These are phyloP conservation scores for Rhagoletis pomonella DNA, from an alignment of 1,140 invertebrate genomes.

Conservation along the genomic window DNA sequence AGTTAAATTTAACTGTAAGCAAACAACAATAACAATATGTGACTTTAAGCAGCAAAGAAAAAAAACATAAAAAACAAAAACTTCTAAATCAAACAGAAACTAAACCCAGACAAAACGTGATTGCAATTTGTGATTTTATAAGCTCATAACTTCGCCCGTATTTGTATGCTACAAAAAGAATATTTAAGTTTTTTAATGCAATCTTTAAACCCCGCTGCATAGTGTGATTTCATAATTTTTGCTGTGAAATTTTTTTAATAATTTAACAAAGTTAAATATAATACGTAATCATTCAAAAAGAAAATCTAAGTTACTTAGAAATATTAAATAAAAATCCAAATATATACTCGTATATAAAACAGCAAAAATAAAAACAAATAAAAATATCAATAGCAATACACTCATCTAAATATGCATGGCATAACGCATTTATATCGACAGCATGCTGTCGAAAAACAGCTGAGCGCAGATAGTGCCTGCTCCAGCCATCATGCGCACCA, in stretches of 20 bases:
- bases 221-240: constrained; percentile 2
- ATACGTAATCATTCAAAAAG: not conserved
- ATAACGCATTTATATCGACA: constrained; percentile 73
- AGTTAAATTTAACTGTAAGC: not conserved
- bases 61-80: constrained; percentile 11
- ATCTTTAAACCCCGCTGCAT: not conserved
- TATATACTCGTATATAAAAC: constrained; percentile 34
- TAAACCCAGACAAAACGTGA: constrained; percentile 39
- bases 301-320: not conserved
- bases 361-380: not conserved
- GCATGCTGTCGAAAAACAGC: constrained; percentile 72
- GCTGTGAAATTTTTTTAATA: constrained; percentile 33
- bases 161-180: not conserved
- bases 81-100: constrained; percentile 35
- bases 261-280: not conserved
- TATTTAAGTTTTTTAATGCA: not conserved
- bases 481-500: not conserved
- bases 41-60: constrained; percentile 48
- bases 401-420: constrained; percentile 66
- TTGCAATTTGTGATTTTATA: constrained; percentile 37
- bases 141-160: not conserved
- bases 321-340: constrained; percentile 8
- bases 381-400: not conserved
- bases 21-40: constrained; percentile 50
- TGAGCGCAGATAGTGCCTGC: constrained; percentile 64